A percentile compares a stretch with the other conserved stretches of the same genome.
phyloP scores from a whole-genome alignment of 1,140 invertebrate genomes.

The Paramacrobiotus metropolitanus region DNA sequence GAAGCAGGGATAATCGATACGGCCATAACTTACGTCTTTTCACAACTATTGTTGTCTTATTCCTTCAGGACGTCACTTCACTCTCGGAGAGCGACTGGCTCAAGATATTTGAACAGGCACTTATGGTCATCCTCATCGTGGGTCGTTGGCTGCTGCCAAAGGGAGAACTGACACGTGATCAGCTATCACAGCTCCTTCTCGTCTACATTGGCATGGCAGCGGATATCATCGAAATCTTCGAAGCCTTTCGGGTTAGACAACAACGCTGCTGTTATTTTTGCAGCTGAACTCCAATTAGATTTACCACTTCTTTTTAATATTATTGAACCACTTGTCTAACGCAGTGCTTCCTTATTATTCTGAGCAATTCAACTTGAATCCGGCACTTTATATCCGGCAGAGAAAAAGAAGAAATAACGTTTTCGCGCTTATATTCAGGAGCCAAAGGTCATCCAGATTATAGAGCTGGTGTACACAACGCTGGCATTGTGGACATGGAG shows the following conservation, averaged over 20 bases:
- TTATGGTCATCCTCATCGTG: constrained; percentile 63
- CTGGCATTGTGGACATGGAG: constrained; percentile 68
- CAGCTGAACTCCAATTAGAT: too few relatives aligned
- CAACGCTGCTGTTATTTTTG: neutral
- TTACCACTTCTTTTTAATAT: too few relatives aligned
- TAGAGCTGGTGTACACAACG: constrained; percentile 44
- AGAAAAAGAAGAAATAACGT: too few relatives aligned
- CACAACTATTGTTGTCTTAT: too few relatives aligned
- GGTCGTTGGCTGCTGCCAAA: constrained; percentile 68
- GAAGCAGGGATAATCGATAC: too few relatives aligned
- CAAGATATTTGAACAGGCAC: constrained; percentile 59
- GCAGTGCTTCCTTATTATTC: too few relatives aligned
- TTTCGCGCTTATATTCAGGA: constrained; percentile 28
- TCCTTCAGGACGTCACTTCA: neutral
- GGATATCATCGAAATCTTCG: constrained; percentile 87
- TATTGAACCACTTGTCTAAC: too few relatives aligned
- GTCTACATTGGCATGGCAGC: constrained; percentile 54
- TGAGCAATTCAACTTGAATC: too few relatives aligned
- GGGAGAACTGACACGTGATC: constrained; percentile 58
- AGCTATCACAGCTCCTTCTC: constrained; percentile 65
- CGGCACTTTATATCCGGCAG: too few relatives aligned
- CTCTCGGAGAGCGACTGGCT: constrained; percentile 36
- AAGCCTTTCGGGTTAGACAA: constrained; percentile 40
- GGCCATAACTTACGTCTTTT: too few relatives aligned
- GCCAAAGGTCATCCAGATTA: constrained; percentile 44